These are phyloP conservation scores for Aeoliscus strigatus DNA, from an alignment of 2,797 vertebrate genomes.

Conservation along the genomic window DNA sequence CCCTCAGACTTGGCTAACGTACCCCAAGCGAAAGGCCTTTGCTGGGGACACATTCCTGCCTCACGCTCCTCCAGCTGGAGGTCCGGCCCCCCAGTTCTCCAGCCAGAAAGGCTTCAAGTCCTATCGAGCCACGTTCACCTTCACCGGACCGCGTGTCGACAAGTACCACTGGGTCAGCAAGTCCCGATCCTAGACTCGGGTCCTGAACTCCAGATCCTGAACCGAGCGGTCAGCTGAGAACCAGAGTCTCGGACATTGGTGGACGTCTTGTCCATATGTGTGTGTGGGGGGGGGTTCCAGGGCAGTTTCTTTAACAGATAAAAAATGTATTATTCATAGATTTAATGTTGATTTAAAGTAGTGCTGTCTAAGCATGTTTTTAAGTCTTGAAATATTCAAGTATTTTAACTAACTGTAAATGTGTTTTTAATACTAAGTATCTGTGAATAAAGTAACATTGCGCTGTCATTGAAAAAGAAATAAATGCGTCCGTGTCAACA, in stretches of 20 bases:
- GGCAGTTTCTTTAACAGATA: too few relatives aligned
- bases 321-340: too few relatives aligned
- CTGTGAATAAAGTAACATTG: conserved; percentile 66
- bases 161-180: conserved; percentile 94
- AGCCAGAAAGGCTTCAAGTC: conserved; percentile 70
- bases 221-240: neutral
- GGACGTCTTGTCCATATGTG: too few relatives aligned
- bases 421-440: conserved; percentile 48
- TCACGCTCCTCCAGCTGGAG: conserved; percentile 36
- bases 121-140: conserved; percentile 61
- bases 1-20: conserved; percentile 76
- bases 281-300: too few relatives aligned
- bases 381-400: conserved; percentile 23
- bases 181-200: conserved; percentile 56
- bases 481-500: conserved; percentile 52
- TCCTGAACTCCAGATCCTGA: neutral
- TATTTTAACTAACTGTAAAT: conserved; percentile 55
- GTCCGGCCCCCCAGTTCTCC: conserved; percentile 36
- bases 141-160: conserved; percentile 78
- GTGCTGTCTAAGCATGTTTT: conserved; percentile 60
- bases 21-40: conserved; percentile 71
- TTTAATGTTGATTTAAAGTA: conserved; percentile 42
- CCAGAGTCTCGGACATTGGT: too few relatives aligned
- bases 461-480: conserved; percentile 61
- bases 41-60: conserved; percentile 57